Conservation (phyloP, 2,113 vertebrate genomes). For the Apaloderma vittatum region DNA sequence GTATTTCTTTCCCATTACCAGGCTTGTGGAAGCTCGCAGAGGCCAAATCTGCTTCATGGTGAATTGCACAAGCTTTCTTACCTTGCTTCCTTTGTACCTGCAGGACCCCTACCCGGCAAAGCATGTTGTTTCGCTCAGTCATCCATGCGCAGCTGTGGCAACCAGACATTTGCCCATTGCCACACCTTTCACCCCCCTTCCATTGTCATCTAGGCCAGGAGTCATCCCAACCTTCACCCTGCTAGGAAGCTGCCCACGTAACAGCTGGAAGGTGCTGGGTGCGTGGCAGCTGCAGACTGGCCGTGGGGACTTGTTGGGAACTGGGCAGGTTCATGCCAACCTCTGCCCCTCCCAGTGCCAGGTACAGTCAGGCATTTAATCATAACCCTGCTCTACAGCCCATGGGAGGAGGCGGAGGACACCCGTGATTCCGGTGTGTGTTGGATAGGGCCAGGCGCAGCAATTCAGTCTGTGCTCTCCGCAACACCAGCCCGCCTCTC, state of each 20-base stretch:
- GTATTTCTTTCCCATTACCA: neutral
- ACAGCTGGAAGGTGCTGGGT: neutral
- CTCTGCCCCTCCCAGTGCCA: neutral
- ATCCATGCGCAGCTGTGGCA: neutral
- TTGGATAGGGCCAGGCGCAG: neutral
- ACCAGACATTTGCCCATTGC: neutral
- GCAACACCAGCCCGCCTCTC: rapidly evolving
- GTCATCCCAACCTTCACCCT: rapidly evolving
- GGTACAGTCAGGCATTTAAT: neutral
- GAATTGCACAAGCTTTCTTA: neutral
- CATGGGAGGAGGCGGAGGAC: neutral
- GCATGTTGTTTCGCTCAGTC: neutral
- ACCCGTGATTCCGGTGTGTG: rapidly evolving
- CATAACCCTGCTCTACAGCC: neutral
- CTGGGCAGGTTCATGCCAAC: rapidly evolving
- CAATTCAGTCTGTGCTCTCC: rapidly evolving
- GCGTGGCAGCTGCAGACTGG: neutral
- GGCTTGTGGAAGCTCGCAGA: neutral
- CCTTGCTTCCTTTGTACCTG: neutral
- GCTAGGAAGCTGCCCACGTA: rapidly evolving
- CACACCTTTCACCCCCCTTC: rapidly evolving
- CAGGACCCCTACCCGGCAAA: neutral
- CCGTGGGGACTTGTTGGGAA: neutral
- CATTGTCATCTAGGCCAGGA: rapidly evolving
- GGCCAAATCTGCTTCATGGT: neutral